Percentiles rank a stretch among this genome's conserved stretches.
These are phyloP conservation scores for Sphaerolaimus hirsutus DNA, from an alignment of 2,888 invertebrate species.

Conservation along the genomic window DNA sequence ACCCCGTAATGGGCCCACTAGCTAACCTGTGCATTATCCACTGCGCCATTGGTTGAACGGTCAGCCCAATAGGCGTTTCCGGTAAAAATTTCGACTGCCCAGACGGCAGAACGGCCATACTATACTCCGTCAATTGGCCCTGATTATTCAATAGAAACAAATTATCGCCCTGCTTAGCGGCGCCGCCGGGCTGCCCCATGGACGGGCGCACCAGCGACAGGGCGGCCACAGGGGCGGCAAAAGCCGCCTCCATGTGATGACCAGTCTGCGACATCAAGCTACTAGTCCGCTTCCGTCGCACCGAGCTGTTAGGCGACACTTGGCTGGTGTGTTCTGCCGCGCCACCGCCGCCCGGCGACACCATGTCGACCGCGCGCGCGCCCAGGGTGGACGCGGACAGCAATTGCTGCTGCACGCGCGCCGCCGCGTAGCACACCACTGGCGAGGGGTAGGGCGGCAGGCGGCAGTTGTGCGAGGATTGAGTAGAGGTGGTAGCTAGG, in stretches of 20 bases:
- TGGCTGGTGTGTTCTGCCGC: too few relatives aligned
- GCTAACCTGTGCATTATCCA: constrained; percentile 23
- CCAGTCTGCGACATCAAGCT: too few relatives aligned
- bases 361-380: constrained; percentile 20
- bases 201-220: too few relatives aligned
- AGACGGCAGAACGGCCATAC: constrained; percentile 40
- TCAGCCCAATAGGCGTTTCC: constrained; percentile 20
- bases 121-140: constrained; percentile 62
- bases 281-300: too few relatives aligned
- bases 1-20: too few relatives aligned
- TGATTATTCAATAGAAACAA: constrained; percentile 65
- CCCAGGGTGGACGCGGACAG: constrained; percentile 15
- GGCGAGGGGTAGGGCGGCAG: constrained; percentile 73
- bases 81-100: constrained; percentile 30
- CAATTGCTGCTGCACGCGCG: constrained; percentile 9
- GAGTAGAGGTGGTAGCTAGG: too few relatives aligned
- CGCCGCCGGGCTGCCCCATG: too few relatives aligned
- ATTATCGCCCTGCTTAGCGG: too few relatives aligned
- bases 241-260: too few relatives aligned
- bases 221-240: too few relatives aligned
- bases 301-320: too few relatives aligned
- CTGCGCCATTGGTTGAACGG: constrained; percentile 20
- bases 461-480: constrained; percentile 46
- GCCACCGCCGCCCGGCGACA: constrained; percentile 6
- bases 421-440: constrained; percentile 46